A percentile compares a stretch with the other conserved stretches of the same genome.
Conservation (phyloP, 1,140 invertebrate species). For the Cepaea nemoralis region DNA sequence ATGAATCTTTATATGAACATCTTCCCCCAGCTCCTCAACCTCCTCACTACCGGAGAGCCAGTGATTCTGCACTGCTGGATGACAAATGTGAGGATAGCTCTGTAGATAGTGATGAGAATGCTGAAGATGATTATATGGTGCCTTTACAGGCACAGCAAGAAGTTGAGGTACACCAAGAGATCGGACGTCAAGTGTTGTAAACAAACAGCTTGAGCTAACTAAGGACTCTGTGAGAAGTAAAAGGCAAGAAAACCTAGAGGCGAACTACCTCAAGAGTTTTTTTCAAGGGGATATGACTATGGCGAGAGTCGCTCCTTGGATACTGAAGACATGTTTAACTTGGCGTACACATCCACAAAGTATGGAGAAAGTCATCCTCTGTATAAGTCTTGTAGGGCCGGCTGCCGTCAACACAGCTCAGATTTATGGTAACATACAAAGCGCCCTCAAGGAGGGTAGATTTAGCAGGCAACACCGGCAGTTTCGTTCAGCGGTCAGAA, state of each 20-base stretch:
- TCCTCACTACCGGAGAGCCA: slow-evolving; percentile 42
- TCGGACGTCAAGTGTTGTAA: slow-evolving; percentile 45
- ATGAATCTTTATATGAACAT: slow-evolving; percentile 65
- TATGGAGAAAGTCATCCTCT: slow-evolving; percentile 5
- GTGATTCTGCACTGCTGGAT: neutral
- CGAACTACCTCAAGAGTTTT: slow-evolving; percentile 43
- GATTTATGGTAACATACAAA: slow-evolving; percentile 41
- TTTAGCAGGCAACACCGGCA: neutral
- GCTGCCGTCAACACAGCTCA: slow-evolving; percentile 47
- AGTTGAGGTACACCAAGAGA: slow-evolving; percentile 39
- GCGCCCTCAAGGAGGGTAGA: slow-evolving; percentile 36
- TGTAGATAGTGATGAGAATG: slow-evolving; percentile 48
- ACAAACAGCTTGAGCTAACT: slow-evolving; percentile 53
- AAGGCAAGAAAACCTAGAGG: slow-evolving; percentile 46
- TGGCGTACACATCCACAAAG: slow-evolving; percentile 40
- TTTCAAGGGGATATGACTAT: neutral
- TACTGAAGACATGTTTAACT: slow-evolving; percentile 52
- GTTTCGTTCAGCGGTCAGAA: slow-evolving; percentile 32
- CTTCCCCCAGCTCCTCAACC: slow-evolving; percentile 59
- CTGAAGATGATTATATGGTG: slow-evolving; percentile 65
- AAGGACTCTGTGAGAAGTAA: slow-evolving; percentile 38
- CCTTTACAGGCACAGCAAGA: slow-evolving; percentile 50
- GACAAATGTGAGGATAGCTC: neutral
- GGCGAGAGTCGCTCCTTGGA: slow-evolving; percentile 41
- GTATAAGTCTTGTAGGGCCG: neutral